Evolutionary conservation across 2,797 vertebrate species (phyloP), one percentile per base, ranked within the genome.

Genomic region (Erethizon dorsatum): DNA sequence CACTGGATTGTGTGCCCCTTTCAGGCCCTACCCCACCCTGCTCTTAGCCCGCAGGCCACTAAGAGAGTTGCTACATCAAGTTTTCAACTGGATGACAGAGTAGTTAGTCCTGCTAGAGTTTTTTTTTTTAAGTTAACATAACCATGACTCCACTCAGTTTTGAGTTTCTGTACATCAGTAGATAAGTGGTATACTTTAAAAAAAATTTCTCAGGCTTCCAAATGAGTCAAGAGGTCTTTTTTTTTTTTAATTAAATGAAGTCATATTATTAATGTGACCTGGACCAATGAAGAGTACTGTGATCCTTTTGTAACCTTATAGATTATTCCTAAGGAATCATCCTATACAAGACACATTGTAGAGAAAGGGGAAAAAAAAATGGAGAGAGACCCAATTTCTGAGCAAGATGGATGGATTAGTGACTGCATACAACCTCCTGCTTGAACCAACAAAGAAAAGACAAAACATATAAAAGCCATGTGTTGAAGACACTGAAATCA

Each of bases 41-140:
- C 73, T 78, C 22, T 73, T 50, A 83, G 75, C 94, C 95, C 0
- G 2, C 24, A 47, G 94, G 82, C 82, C 84, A 6, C 18, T 77
- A 65, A 56, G 83, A 87, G 59, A 78, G 75, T 83, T 82, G 52
- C 50, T 54, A 63, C 61, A 22, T 82, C 54, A 89, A 57, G 57
- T 93, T 96, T 63, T 83, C 57, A 91, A 85, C 24, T 77, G 77
- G 80, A 47, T 96, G 78, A 91, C 95, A 96, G 88, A 86, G 63
- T 37, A 47, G 54, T 90, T 77, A 86, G 56, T 92, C 94, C 87
- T 82, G 61, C 31, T 87, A 31, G 50, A 83, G 54, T 45, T 73
- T 61, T 41, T 65, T 56, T 31, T 22, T 61, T 83, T 37, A 89
- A 83, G 26, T 28, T 47, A 77, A 47, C 80, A 61, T 18, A 94